These are phyloP conservation scores for Discoglossus pictus DNA, from an alignment of 2,797 vertebrate species.

Conservation along the genomic window DNA sequence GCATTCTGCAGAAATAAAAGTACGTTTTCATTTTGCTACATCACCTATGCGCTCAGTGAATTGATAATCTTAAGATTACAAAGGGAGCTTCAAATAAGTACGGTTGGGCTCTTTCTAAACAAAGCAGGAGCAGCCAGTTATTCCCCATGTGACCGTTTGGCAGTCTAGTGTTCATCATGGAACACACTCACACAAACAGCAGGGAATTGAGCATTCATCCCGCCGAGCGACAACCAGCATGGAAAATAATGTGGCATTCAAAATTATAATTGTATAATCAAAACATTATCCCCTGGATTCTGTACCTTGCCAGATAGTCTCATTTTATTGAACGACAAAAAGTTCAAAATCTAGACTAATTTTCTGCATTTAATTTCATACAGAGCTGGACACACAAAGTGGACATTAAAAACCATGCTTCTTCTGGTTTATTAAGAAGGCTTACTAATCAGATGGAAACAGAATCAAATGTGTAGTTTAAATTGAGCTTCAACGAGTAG, in stretches of 20 bases:
- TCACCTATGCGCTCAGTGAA: too few species aligned
- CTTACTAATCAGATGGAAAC: conserved; percentile 8
- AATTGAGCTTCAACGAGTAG: too few species aligned
- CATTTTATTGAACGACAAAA: conserved; percentile 26
- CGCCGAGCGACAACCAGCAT: conserved; percentile 42
- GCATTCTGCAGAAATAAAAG: background rate
- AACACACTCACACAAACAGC: conserved; percentile 28
- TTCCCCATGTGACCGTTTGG: conserved; percentile 33
- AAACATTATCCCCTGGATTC: conserved; percentile 22
- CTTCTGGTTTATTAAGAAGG: conserved; percentile 16
- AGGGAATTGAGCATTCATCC: conserved; percentile 30
- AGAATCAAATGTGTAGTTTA: too few species aligned
- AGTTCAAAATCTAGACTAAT: conserved; percentile 18
- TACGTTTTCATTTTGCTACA: background rate
- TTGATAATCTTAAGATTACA: too few species aligned
- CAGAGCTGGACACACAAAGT: conserved; percentile 20
- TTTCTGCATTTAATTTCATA: conserved; percentile 25
- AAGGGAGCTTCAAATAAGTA: background rate
- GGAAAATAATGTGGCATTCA: conserved; percentile 45
- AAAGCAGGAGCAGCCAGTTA: conserved; percentile 6
- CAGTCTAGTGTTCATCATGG: conserved; percentile 18
- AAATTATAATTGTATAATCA: conserved; percentile 38
- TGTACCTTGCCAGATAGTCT: conserved; percentile 4
- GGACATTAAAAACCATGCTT: conserved; percentile 20
- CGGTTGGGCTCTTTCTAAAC: conserved; percentile 17